phyloP scores from a whole-genome alignment of 1,140 invertebrate genomes.

The Lepidurus couesii region DNA sequence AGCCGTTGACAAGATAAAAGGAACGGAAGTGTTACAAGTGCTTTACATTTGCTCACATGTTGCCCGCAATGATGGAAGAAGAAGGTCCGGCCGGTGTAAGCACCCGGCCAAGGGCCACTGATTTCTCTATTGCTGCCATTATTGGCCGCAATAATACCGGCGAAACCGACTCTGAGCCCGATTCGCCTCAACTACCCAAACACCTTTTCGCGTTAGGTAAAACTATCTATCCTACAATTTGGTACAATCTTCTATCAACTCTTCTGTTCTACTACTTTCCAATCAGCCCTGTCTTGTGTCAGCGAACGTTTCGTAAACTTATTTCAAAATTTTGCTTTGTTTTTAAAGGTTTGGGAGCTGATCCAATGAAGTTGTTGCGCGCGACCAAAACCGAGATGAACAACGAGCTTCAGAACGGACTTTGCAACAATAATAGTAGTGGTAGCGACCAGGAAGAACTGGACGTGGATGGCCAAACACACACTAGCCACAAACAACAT shows the following conservation, averaged over 20 bases:
- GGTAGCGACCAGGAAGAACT: neutral
- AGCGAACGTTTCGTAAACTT: too few species aligned
- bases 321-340: neutral
- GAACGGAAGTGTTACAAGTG: neutral
- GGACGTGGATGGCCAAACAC: neutral
- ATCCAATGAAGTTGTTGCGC: neutral
- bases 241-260: neutral
- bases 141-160: constrained; percentile 57
- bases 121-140: constrained; percentile 89
- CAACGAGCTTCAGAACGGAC: neutral
- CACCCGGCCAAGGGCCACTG: constrained; percentile 55
- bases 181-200: constrained; percentile 4
- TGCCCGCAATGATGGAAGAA: constrained; percentile 42
- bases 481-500: neutral
- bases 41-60: constrained; percentile 36
- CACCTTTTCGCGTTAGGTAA: neutral
- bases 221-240: neutral
- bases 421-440: neutral
- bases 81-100: constrained; percentile 31
- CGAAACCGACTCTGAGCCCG: neutral
- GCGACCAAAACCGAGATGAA: neutral
- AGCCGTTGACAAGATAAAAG: neutral
- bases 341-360: neutral
- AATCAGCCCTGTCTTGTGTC: too few species aligned
- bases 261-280: too few species aligned